Percentiles rank a stretch among this genome's conserved stretches.
Evolutionary conservation across 2,797 vertebrate genomes (phyloP).

Genomic region (Lithobates pipiens): DNA sequence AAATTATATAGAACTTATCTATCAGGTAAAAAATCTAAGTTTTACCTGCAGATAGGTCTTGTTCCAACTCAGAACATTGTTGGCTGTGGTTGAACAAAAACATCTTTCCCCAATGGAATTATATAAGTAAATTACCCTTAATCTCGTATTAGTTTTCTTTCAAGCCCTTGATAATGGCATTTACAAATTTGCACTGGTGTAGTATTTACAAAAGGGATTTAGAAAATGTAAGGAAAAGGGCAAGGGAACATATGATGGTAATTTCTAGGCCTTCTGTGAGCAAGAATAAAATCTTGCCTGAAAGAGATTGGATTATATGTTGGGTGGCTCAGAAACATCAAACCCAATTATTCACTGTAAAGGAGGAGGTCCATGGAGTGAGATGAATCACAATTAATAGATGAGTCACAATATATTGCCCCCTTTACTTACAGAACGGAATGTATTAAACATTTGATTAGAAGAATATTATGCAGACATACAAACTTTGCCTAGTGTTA

Average conservation of each 20-base stretch:
- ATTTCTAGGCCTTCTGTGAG: slow-evolving; percentile 14
- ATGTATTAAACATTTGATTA: slow-evolving; percentile 10
- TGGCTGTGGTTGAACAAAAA: no score
- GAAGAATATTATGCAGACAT: slow-evolving; percentile 14
- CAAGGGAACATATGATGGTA: slow-evolving; percentile 32
- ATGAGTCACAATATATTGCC: background rate
- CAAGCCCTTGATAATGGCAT: no score
- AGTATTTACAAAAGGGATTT: background rate
- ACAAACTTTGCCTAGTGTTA: background rate
- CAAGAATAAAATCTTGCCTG: slow-evolving; percentile 13
- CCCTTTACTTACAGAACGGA: background rate
- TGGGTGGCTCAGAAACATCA: slow-evolving; percentile 22
- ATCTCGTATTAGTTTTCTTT: background rate
- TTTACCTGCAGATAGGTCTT: no score
- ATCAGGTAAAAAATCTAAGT: no score
- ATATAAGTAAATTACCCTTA: slow-evolving; percentile 4
- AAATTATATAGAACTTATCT: no score
- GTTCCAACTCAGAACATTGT: no score
- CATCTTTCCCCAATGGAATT: background rate
- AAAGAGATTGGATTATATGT: slow-evolving; percentile 14
- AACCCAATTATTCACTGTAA: slow-evolving; percentile 20
- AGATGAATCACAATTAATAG: slow-evolving; percentile 22
- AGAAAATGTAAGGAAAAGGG: background rate
- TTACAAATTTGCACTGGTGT: no score
- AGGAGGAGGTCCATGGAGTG: slow-evolving; percentile 7